Percentiles rank a stretch among this genome's conserved stretches.
These are phyloP conservation scores for Aproaerema taeniolella DNA, from an alignment of 2,888 invertebrate species.

Conservation along the genomic window DNA sequence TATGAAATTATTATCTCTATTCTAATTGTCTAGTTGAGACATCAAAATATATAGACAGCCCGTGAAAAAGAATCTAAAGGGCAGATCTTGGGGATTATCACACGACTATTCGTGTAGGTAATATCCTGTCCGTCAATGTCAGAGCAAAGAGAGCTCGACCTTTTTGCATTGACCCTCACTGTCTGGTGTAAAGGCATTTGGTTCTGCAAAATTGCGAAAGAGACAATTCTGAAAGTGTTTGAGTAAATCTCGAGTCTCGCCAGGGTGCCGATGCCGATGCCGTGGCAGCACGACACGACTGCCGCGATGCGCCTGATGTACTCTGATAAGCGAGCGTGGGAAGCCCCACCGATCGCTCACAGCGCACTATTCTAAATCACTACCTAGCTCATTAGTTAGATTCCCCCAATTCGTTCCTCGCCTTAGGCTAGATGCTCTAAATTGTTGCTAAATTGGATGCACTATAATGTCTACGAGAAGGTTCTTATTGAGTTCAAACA, in stretches of 20 bases:
- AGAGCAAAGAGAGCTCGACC: neutral
- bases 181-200: neutral
- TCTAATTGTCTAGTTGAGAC: no score
- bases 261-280: conserved; percentile 11
- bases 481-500: no score
- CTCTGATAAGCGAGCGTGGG: conserved; percentile 22
- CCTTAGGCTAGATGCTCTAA: conserved; percentile 17
- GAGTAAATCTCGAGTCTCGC: conserved; percentile 11
- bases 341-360: conserved; percentile 15
- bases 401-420: conserved; percentile 15
- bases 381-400: conserved; percentile 23
- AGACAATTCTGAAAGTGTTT: conserved; percentile 4
- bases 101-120: no score
- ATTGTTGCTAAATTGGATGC: conserved; percentile 9
- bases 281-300: conserved; percentile 12
- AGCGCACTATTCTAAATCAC: conserved; percentile 18
- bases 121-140: conserved; percentile 3
- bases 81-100: no score
- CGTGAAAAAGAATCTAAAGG: no score
- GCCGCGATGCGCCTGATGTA: conserved; percentile 19
- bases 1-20: no score
- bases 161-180: conserved; percentile 4
- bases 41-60: no score
- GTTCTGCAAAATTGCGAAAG: conserved; percentile 7
- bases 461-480: conserved; percentile 8